Evolutionary conservation across 2,888 invertebrate genomes (phyloP), one percentile per base, ranked within the genome.

Genomic region (Hydrotaea cyrtoneurina): DNA sequence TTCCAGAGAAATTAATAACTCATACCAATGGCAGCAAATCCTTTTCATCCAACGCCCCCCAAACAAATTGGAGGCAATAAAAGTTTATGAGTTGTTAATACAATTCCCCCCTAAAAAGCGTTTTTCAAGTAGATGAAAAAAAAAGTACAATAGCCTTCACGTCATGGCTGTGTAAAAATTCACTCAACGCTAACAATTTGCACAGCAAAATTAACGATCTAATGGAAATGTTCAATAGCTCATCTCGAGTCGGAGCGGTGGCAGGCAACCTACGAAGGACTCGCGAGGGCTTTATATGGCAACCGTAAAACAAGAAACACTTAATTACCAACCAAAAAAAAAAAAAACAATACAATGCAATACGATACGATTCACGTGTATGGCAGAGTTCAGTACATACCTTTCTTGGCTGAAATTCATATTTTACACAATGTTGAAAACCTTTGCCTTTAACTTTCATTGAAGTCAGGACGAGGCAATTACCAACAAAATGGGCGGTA

Each of bases 371-470:
- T 69, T 15, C 39, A 1, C 62, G 11, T 3, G 11, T 59, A 10
- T 11, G 0, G 21, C 57, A n/a, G n/a, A n/a, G 10, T 59, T 26
- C 23, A 39, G 7, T 26, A 87, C 88, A 87, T 93, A 97, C 97
- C 95, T 97, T 98, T 93, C 99, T 95, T 53, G 99, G 99, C 92
- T 98, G 98, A 93, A 99, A 99, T 94, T 99, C 99, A 93, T 98
- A 99, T 94, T 99, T 99, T 93, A 99, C 98, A 94, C 99, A 99
- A 93, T 99, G 99, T 93, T 99, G 99, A 94, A 99, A 98, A 87
- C 99, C 99, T 94, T 99, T 99, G 90, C 98, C 99, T 92, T 98
- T 98, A 87, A 99, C 96, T 94, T 99, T 99, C 98, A 99, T 99
- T 39, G 98, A 98, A 36, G 99, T 99, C 89, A 99, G 95, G 86